Conservation (phyloP, 2,113 vertebrate species). For the Chionis minor region DNA sequence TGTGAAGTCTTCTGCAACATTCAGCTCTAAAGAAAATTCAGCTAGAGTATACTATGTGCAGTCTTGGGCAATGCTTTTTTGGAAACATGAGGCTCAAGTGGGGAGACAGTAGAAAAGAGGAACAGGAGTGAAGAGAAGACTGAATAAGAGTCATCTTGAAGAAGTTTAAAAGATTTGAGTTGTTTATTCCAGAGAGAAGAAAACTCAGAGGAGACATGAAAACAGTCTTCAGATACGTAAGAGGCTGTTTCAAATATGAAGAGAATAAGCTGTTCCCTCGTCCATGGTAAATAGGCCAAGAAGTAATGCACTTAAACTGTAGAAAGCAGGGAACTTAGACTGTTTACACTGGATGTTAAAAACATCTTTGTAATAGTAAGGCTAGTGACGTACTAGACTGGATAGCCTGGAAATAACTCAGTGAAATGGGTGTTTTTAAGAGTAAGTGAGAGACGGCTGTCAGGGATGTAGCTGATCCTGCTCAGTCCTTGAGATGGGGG, state of each 20-base stretch:
- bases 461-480: neutral
- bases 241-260: neutral
- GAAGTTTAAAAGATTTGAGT: neutral
- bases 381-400: neutral
- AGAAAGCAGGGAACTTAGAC: neutral
- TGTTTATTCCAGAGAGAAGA: constrained; percentile 28
- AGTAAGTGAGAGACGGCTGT: neutral
- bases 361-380: constrained; percentile 11
- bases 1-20: neutral
- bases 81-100: neutral
- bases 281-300: neutral
- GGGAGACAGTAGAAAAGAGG: neutral
- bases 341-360: constrained; percentile 26
- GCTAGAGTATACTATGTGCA: neutral
- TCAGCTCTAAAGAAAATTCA: neutral
- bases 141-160: neutral
- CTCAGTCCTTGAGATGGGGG: neutral
- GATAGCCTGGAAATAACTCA: neutral
- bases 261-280: neutral
- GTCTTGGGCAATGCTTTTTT: neutral
- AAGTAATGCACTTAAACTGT: neutral
- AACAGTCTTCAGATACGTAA: neutral
- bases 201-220: neutral
- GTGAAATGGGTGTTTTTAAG: neutral
- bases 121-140: neutral